phyloP scores from a whole-genome alignment of 2,888 invertebrate species.

The Perizoma flavofasciatum region DNA sequence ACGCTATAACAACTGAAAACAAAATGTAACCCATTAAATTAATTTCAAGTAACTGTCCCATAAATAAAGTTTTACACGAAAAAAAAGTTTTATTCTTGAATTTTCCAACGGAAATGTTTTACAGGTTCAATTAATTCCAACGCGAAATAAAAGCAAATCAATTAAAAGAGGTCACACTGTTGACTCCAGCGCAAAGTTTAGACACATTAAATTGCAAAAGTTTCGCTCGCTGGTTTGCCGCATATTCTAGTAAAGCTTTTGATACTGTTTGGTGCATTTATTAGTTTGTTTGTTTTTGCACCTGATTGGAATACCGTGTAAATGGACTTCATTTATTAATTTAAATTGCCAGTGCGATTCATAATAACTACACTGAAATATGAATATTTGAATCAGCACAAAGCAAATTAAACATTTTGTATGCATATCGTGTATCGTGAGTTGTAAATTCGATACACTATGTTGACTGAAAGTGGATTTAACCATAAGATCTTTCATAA shows the following conservation, averaged over 20 bases:
- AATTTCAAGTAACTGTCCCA: too few species aligned
- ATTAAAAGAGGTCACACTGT: conserved; percentile 30
- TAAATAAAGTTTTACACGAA: too few species aligned
- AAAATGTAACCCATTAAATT: too few species aligned
- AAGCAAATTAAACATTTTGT: not conserved
- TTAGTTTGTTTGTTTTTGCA: conserved; percentile 33
- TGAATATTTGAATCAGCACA: too few species aligned
- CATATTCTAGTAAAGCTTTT: conserved; percentile 40
- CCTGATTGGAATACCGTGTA: conserved; percentile 22
- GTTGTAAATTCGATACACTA: too few species aligned
- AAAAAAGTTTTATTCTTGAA: too few species aligned
- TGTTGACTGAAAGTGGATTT: too few species aligned
- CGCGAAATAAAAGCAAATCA: conserved; percentile 29
- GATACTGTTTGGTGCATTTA: conserved; percentile 35
- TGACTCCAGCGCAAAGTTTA: conserved; percentile 29
- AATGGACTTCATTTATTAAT: conserved; percentile 12
- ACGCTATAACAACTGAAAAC: too few species aligned
- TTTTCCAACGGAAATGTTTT: conserved; percentile 1
- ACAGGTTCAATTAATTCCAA: conserved; percentile 18
- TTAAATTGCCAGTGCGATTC: not conserved
- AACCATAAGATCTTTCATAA: too few species aligned
- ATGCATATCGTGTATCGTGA: not conserved
- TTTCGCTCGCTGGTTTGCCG: conserved; percentile 35
- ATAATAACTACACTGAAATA: conserved; percentile 5
- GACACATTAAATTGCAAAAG: conserved; percentile 40